phyloP scores from a whole-genome alignment of 2,797 vertebrate genomes.

The Gallirallus australis region DNA sequence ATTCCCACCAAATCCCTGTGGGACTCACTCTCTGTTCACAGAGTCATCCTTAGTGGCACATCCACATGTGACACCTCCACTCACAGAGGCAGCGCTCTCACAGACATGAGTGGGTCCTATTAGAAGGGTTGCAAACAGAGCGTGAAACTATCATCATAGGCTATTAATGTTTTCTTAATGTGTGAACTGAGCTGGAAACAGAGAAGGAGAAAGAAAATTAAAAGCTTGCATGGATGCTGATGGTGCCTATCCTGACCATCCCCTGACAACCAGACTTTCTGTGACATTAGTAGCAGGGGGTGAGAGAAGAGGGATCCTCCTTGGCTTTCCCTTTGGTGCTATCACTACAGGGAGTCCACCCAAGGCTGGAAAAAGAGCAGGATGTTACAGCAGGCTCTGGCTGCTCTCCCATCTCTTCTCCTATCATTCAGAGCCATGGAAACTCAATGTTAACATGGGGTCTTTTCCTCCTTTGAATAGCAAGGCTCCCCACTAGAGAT shows the following conservation, averaged over 20 bases:
- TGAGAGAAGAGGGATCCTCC: not conserved
- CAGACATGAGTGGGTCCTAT: not conserved
- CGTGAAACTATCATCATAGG: conserved; percentile 44
- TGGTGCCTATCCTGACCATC: not conserved
- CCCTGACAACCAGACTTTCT: not conserved
- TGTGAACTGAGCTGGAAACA: conserved; percentile 41
- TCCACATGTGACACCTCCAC: not conserved
- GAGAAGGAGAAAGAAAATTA: not conserved
- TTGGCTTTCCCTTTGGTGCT: not conserved
- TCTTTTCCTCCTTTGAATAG: not conserved
- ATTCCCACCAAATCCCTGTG: not conserved
- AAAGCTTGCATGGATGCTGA: not conserved
- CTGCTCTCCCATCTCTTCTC: not conserved
- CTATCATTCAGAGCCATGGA: not conserved
- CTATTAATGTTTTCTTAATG: conserved; percentile 51
- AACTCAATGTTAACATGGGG: not conserved
- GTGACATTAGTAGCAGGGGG: not conserved
- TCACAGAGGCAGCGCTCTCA: not conserved
- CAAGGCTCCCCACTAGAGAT: not conserved
- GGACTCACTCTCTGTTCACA: not conserved
- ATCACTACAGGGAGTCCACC: not conserved
- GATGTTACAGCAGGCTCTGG: not conserved
- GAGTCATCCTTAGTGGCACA: not conserved
- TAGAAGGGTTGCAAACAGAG: conserved; percentile 44
- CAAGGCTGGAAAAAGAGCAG: not conserved